These are phyloP conservation scores for Sarcophaga peregrina DNA, from an alignment of 1,140 invertebrate genomes.

Conservation along the genomic window DNA sequence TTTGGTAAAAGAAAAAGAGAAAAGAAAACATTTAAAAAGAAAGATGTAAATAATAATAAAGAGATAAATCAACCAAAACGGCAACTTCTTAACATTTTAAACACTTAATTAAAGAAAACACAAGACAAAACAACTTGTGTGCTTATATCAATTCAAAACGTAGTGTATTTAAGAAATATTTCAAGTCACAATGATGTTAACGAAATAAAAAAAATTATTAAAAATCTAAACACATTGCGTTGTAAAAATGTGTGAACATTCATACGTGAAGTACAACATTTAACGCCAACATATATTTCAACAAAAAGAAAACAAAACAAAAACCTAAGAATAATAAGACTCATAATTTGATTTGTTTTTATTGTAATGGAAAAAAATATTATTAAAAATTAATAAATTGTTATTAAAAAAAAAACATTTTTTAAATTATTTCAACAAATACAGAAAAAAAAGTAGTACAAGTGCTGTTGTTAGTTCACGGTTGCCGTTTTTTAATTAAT, in stretches of 20 bases:
- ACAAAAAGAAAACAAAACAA: background rate
- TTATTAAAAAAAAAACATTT: background rate
- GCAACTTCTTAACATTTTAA: too few relatives aligned
- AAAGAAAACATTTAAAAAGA: too few relatives aligned
- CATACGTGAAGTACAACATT: background rate
- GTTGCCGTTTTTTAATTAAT: background rate
- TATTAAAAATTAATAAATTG: too few relatives aligned
- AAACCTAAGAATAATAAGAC: background rate
- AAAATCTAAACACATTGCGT: background rate
- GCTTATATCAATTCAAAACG: too few relatives aligned
- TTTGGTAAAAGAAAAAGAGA: background rate
- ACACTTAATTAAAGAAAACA: too few relatives aligned
- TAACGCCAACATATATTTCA: background rate
- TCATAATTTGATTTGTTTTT: background rate
- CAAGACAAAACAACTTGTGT: too few relatives aligned
- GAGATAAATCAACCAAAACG: too few relatives aligned
- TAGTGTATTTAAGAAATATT: too few relatives aligned
- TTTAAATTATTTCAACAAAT: background rate
- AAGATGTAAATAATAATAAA: too few relatives aligned
- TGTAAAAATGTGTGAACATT: constrained; percentile 22
- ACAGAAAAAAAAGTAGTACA: background rate
- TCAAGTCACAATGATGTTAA: too few relatives aligned
- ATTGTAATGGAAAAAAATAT: too few relatives aligned
- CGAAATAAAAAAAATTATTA: background rate
- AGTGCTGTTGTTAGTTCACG: background rate